phyloP scores from a whole-genome alignment of 2,113 vertebrate genomes.

The Mionectes macconnelli region DNA sequence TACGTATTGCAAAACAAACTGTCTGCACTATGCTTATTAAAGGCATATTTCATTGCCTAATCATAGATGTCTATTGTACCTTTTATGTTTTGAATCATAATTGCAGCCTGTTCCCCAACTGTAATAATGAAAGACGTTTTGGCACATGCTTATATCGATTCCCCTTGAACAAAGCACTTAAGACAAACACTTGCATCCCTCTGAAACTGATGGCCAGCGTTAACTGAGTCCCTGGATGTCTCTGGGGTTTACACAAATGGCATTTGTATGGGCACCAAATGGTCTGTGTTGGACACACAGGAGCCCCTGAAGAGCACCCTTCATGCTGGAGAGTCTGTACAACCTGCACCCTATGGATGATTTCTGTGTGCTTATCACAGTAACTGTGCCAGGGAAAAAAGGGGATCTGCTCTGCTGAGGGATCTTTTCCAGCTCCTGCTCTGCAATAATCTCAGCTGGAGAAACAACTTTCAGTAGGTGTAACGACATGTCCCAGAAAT shows the following conservation, averaged over 20 bases:
- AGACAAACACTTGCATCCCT: slow-evolving; percentile 5
- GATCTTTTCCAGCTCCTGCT: neutral
- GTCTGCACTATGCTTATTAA: slow-evolving; percentile 53
- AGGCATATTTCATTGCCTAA: slow-evolving; percentile 61
- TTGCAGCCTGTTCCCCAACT: slow-evolving; percentile 44
- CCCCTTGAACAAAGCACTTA: slow-evolving; percentile 11
- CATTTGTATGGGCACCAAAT: neutral
- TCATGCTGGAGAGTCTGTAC: neutral
- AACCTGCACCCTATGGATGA: neutral
- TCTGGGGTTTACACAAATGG: slow-evolving; percentile 18
- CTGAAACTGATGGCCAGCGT: neutral
- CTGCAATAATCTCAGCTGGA: neutral
- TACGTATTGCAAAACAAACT: slow-evolving; percentile 59
- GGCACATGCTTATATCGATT: slow-evolving; percentile 32
- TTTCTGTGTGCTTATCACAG: neutral
- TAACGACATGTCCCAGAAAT: neutral
- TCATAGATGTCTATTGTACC: slow-evolving; percentile 43
- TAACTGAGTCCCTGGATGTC: neutral
- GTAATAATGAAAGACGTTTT: slow-evolving; percentile 43
- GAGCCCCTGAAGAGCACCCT: neutral
- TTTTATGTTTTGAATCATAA: slow-evolving; percentile 52
- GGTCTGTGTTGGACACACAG: neutral
- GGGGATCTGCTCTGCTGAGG: neutral
- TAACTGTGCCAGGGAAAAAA: neutral
- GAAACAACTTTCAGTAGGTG: neutral